These are phyloP conservation scores for Drosophila paulistorum DNA, from an alignment of 1,140 invertebrate species.

Conservation along the genomic window DNA sequence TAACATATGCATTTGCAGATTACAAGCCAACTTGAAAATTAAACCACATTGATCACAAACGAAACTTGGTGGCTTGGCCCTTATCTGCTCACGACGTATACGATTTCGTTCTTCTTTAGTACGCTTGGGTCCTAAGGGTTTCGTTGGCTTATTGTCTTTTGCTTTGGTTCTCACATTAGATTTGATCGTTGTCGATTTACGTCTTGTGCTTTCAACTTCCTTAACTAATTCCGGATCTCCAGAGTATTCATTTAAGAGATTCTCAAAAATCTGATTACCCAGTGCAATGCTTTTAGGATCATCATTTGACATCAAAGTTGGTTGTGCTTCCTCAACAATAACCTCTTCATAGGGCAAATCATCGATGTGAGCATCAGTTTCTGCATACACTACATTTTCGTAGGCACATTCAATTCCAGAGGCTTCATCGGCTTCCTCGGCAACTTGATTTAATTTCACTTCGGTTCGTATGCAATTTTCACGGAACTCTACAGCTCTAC, in stretches of 20 bases:
- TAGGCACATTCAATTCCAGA: conserved; percentile 9
- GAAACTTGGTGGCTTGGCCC: conserved; percentile 46
- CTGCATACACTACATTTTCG: conserved; percentile 3
- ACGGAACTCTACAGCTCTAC: conserved; percentile 55
- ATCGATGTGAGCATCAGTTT: background rate
- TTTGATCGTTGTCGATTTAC: background rate
- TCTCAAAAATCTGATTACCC: conserved; percentile 48
- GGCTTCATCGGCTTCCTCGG: background rate
- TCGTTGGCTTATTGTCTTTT: background rate
- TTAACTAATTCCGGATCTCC: conserved; percentile 14
- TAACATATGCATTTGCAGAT: conserved; percentile 63
- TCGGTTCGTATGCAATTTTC: conserved; percentile 59
- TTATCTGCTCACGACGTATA: conserved; percentile 55
- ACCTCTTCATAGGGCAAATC: background rate
- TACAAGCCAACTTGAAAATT: conserved; percentile 55
- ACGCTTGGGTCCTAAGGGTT: conserved; percentile 27
- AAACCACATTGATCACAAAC: conserved; percentile 68
- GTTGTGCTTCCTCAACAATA: conserved; percentile 1
- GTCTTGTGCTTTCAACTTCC: conserved; percentile 4
- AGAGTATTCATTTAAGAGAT: conserved; percentile 40
- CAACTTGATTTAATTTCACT: conserved; percentile 25
- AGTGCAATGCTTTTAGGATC: conserved; percentile 36
- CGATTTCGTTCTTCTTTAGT: conserved; percentile 53
- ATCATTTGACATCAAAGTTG: background rate
- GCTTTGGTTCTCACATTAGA: background rate